These are phyloP conservation scores for Netelia virgata DNA, from an alignment of 2,888 invertebrate species.

Conservation along the genomic window DNA sequence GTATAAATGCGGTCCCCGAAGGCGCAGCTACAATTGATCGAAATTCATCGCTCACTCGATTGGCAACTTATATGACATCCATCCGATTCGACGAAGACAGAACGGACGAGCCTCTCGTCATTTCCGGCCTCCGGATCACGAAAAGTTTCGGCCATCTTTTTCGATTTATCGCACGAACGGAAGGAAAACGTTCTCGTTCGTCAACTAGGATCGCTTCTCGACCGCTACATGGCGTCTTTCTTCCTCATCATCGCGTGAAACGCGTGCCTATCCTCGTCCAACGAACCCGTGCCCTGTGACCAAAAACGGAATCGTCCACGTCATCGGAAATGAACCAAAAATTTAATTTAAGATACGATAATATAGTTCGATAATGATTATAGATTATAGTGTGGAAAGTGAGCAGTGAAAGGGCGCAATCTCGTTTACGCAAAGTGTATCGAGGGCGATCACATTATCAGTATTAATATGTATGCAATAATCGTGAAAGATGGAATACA, in stretches of 20 bases:
- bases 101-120: background rate
- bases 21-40: slow-evolving; percentile 60
- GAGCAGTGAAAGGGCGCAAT: slow-evolving; percentile 14
- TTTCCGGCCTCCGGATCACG: background rate
- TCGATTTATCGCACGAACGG: background rate
- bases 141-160: background rate
- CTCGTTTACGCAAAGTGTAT: slow-evolving; percentile 36
- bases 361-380: background rate
- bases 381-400: background rate
- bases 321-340: slow-evolving; percentile 49
- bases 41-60: slow-evolving; percentile 13
- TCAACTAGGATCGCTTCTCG: background rate
- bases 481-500: slow-evolving; percentile 49
- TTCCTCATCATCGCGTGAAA: slow-evolving; percentile 64
- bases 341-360: slow-evolving; percentile 24
- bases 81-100: background rate
- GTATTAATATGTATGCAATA: slow-evolving; percentile 57
- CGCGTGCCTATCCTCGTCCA: slow-evolving; percentile 46
- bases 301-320: background rate
- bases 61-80: slow-evolving; percentile 4
- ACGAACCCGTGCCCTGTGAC: slow-evolving; percentile 50
- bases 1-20: slow-evolving; percentile 88
- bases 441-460: slow-evolving; percentile 47
- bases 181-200: background rate
- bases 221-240: slow-evolving; percentile 47